Percentiles rank a stretch among this genome's conserved stretches.
phyloP scores from a whole-genome alignment of 2,797 vertebrate species.

The Hippopotamyrus pictus region DNA sequence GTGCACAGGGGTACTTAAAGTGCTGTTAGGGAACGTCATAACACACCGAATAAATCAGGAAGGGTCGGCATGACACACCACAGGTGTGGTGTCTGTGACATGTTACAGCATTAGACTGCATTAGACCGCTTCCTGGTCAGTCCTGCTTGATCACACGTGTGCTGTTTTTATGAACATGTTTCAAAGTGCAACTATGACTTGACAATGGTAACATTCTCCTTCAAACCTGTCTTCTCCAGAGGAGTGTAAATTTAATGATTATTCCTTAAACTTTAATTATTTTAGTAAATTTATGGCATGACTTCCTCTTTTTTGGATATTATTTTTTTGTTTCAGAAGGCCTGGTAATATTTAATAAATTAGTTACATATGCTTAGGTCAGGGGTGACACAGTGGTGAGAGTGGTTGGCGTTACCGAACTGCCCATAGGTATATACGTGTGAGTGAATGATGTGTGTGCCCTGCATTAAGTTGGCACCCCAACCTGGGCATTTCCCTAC shows the following conservation, averaged over 20 bases:
- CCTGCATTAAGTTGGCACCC: background rate
- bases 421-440: background rate
- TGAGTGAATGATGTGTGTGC: background rate
- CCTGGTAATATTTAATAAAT: slow-evolving; percentile 32
- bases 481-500: background rate
- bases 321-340: slow-evolving; percentile 22
- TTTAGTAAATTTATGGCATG: slow-evolving; percentile 22
- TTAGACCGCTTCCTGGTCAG: slow-evolving; percentile 24
- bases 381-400: background rate
- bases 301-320: slow-evolving; percentile 30
- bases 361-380: background rate
- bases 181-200: slow-evolving; percentile 39
- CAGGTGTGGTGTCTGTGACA: background rate
- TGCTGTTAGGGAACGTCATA: background rate
- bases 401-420: background rate
- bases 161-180: slow-evolving; percentile 23
- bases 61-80: background rate
- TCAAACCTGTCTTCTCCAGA: slow-evolving; percentile 40
- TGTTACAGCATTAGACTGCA: background rate
- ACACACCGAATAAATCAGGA: background rate
- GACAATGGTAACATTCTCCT: slow-evolving; percentile 42
- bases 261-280: slow-evolving; percentile 44
- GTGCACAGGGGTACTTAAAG: background rate
- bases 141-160: slow-evolving; percentile 21
- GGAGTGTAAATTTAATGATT: slow-evolving; percentile 42